Evolutionary conservation across 2,888 invertebrate genomes (phyloP), one percentile per base, ranked within the genome.

Genomic region (Stenurella melanura): DNA sequence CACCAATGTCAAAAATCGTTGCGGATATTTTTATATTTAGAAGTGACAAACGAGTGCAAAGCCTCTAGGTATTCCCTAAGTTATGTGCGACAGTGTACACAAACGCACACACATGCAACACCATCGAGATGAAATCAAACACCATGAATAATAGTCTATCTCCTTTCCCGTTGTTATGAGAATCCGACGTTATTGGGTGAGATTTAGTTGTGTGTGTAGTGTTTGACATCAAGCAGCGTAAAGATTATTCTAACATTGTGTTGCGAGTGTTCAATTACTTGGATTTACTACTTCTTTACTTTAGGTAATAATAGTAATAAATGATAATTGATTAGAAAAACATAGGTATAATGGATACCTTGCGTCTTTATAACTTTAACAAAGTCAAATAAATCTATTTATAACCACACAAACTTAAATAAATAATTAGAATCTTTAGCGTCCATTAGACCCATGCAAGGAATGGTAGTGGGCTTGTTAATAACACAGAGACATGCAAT

Each of bases 51-150:
- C 18, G 21, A 19, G 15, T 21, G 9, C 12, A 3, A 58, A 56
- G 2, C 56, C 56, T 18, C 15, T 56, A 58, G 58, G 58, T 58
- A 58, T 58, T 58, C 21, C 58, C 58, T 58, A 58, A 58, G 58
- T 19, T 58, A 21, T 18, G 58, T 21, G 15, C 19, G 58, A 18
- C 58, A 58, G 12, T 19, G 19, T 19, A 58, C 38, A 63, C 63
- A 63, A 18, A 42, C 18, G 34, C 30, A 26, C 38, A 66, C 64
- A 38, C 64, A 42, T 38, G 64, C 17, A 19, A 42, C 21, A 42
- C 64, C 50, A 19, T 42, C 64, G 57, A 69, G 69, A 69, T 69
- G 69, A 57, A 58, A 69, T 17, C 26, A 70, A 30, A 70, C 70
- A 60, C 70, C 70, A 30, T 34, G 26, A 26, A 60, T 30, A 17